A percentile compares a stretch with the other conserved stretches of the same genome.
phyloP scores from a whole-genome alignment of 2,888 invertebrate genomes.

The Stratiomys singularior region DNA sequence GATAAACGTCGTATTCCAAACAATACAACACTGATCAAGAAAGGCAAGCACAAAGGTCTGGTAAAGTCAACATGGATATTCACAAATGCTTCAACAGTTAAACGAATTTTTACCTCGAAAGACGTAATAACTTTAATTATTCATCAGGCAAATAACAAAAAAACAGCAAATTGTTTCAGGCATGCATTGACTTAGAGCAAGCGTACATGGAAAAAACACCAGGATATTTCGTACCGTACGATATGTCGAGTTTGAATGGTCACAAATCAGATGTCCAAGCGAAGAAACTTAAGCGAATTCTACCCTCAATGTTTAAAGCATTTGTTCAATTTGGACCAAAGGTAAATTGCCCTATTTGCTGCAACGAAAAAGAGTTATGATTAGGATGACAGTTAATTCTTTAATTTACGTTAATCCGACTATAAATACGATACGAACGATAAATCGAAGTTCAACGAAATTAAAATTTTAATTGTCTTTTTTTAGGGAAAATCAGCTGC shows the following conservation, averaged over 20 bases:
- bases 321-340: conserved; percentile 58
- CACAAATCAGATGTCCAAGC: conserved; percentile 47
- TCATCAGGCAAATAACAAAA: neutral
- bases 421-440: conserved; percentile 52
- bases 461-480: conserved; percentile 63
- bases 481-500: conserved; percentile 48
- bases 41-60: conserved; percentile 73
- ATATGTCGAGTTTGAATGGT: neutral
- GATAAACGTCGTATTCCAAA: conserved; percentile 75
- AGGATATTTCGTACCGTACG: conserved; percentile 68
- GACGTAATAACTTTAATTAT: conserved; percentile 63
- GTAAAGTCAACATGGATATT: conserved; percentile 79
- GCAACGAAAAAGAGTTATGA: too few species aligned
- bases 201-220: conserved; percentile 73
- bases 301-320: conserved; percentile 58
- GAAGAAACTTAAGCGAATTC: conserved; percentile 56
- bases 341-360: conserved; percentile 66
- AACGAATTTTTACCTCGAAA: conserved; percentile 77
- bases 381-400: too few species aligned
- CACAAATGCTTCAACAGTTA: conserved; percentile 75
- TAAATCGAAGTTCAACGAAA: neutral
- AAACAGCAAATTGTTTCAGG: conserved; percentile 61
- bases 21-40: conserved; percentile 71
- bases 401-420: too few species aligned
- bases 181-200: conserved; percentile 72